A percentile compares a stretch with the other conserved stretches of the same genome.
These are phyloP conservation scores for Phragmatobia fuliginosa DNA, from an alignment of 2,888 invertebrate genomes.

Conservation along the genomic window DNA sequence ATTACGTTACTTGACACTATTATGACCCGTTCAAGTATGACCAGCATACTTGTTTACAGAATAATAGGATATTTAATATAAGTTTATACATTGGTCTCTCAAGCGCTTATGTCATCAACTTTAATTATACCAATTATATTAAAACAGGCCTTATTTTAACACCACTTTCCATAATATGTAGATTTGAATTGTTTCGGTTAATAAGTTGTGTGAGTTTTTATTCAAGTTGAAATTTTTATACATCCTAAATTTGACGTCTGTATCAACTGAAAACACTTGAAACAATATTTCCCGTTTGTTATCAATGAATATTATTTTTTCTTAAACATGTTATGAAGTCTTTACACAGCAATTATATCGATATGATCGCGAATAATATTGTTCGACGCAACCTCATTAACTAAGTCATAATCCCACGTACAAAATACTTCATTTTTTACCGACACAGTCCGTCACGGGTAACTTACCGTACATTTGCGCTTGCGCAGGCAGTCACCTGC, in stretches of 20 bases:
- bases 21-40: not conserved
- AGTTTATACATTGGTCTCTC: not conserved
- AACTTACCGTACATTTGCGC: slow-evolving; percentile 62
- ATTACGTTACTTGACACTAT: not conserved
- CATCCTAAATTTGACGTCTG: not conserved
- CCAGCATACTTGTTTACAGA: not conserved
- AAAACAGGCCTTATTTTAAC: slow-evolving; percentile 8
- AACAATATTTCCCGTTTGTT: slow-evolving; percentile 2
- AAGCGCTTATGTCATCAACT: slow-evolving; percentile 2
- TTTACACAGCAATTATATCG: slow-evolving; percentile 19
- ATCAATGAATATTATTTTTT: slow-evolving; percentile 3
- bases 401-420: slow-evolving; percentile 67
- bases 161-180: slow-evolving; percentile 3
- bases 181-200: not conserved
- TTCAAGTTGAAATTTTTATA: not conserved
- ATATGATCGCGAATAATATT: slow-evolving; percentile 28
- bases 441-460: slow-evolving; percentile 68
- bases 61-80: not conserved
- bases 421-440: slow-evolving; percentile 61
- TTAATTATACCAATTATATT: slow-evolving; percentile 13
- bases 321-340: slow-evolving; percentile 11
- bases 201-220: not conserved
- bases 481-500: slow-evolving; percentile 81
- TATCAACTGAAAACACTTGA: slow-evolving; percentile 12
- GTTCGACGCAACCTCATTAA: slow-evolving; percentile 43